Conservation (phyloP, 2,888 invertebrate genomes). For the Catocala sponsa region DNA sequence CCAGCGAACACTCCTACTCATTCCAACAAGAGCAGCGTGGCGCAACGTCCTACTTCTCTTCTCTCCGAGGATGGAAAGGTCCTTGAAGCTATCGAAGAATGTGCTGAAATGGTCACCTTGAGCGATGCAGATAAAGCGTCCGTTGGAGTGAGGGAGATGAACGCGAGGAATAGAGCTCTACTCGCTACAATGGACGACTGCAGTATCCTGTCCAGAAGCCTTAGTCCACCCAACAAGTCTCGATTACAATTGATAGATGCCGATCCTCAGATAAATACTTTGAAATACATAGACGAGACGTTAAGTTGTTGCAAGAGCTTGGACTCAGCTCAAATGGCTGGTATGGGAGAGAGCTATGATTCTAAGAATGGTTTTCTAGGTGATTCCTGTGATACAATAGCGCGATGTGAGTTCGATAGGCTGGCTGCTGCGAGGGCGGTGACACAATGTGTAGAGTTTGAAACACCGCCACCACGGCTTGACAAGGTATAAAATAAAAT, state of each 20-base stretch:
- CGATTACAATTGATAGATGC: conserved; percentile 80
- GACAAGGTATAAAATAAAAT: conserved; percentile 69
- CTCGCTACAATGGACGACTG: conserved; percentile 87
- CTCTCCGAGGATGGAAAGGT: conserved; percentile 89
- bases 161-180: conserved; percentile 83
- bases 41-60: conserved; percentile 89
- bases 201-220: conserved; percentile 80
- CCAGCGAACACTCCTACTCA: conserved; percentile 84
- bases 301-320: conserved; percentile 83
- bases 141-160: conserved; percentile 79
- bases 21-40: conserved; percentile 66
- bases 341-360: conserved; percentile 85
- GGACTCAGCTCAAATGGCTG: conserved; percentile 81
- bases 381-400: conserved; percentile 82
- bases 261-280: conserved; percentile 87
- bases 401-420: conserved; percentile 76
- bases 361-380: conserved; percentile 81
- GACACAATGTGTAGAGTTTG: conserved; percentile 67
- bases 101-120: conserved; percentile 90
- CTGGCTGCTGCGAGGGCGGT: conserved; percentile 66
- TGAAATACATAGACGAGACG: conserved; percentile 89
- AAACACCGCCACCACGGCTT: conserved; percentile 75
- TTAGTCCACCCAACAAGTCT: conserved; percentile 81
- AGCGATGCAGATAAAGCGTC: conserved; percentile 85
- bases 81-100: conserved; percentile 91